Evolutionary conservation across 92 coral and sea anemone genomes (phyloP), one percentile per base, ranked within the genome.

Genomic region (Hydrozoanthus gracilis): DNA sequence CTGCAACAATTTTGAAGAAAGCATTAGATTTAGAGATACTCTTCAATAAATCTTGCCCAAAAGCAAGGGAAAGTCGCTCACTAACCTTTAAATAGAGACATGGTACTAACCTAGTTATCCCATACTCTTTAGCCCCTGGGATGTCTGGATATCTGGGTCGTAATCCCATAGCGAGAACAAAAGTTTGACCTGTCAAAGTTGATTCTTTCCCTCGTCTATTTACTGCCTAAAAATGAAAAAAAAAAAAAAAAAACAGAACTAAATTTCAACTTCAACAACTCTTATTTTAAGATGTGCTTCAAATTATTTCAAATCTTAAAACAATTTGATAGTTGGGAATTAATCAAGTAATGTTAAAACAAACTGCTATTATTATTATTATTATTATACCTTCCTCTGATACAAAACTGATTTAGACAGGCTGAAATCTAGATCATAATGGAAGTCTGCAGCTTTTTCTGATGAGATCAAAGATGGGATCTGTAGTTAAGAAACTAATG

Each of bases 51-150:
- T 27, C 39, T 27, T 27, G 39, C 39, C 39, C 39, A 27, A 27
- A 27, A 27, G 39, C 39, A 27, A 27, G 39, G 39, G 39, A 27
- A 27, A 27, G 39, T 27, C 39, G 77, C 77, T 17, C 51, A 35
- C 15, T 7, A 35, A 35, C 11, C 6, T 48, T 48, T 12, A 39
- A 39, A 10, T 17, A 73, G 12, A 13, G 11, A 6, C 11, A 13
- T 35, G 15, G 11, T 56, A 82, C 71, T 45, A 44, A 94, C 99
- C 99, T 96, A 1, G 99, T 96, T 44, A 96, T 95, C 6, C 95
- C 99, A 83, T 90, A 93, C 62, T 96, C 99, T 78, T 88, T 95
- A 8, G 96, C 99, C 46, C 98, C 98, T 2, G 98, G 99, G 48
- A 96, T 92, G 17, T 93, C 92, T 13, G 98, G 99, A 78, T 96